phyloP scores from a whole-genome alignment of 2,888 invertebrate species.

The Enchytraeus crypticus region DNA sequence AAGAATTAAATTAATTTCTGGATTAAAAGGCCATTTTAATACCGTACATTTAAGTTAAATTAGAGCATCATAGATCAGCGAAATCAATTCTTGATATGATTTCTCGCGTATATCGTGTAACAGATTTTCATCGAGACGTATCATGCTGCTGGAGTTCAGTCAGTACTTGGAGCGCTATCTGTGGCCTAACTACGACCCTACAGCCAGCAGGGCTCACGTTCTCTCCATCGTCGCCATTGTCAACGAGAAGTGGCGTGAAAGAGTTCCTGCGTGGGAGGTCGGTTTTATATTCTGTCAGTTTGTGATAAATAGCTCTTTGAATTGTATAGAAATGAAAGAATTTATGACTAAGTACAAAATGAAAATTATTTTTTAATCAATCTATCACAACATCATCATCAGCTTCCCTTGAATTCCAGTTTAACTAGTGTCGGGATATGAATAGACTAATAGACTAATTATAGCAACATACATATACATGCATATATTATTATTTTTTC shows the following conservation, averaged over 20 bases:
- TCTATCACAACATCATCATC: too few species aligned
- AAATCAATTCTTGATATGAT: background rate
- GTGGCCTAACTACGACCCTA: conserved; percentile 84
- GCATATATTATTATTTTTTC: too few species aligned
- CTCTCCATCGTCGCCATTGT: conserved; percentile 89
- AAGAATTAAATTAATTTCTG: too few species aligned
- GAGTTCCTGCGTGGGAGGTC: conserved; percentile 91
- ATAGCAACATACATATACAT: too few species aligned
- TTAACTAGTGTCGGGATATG: too few species aligned
- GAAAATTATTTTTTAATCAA: too few species aligned
- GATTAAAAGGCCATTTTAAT: too few species aligned
- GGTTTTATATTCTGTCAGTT: conserved; percentile 23
- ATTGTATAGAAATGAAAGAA: too few species aligned
- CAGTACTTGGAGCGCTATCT: conserved; percentile 92
- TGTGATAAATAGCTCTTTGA: background rate
- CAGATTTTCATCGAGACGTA: conserved; percentile 55
- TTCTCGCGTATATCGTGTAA: background rate
- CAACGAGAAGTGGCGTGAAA: conserved; percentile 94
- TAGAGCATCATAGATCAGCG: too few species aligned
- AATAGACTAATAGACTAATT: too few species aligned
- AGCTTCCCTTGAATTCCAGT: too few species aligned
- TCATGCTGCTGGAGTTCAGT: conserved; percentile 92
- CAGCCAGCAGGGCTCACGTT: conserved; percentile 30
- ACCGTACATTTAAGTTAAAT: too few species aligned
- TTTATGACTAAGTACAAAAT: background rate